Evolutionary conservation across 2,888 invertebrate species (phyloP).

Genomic region (Lagria hirta): DNA sequence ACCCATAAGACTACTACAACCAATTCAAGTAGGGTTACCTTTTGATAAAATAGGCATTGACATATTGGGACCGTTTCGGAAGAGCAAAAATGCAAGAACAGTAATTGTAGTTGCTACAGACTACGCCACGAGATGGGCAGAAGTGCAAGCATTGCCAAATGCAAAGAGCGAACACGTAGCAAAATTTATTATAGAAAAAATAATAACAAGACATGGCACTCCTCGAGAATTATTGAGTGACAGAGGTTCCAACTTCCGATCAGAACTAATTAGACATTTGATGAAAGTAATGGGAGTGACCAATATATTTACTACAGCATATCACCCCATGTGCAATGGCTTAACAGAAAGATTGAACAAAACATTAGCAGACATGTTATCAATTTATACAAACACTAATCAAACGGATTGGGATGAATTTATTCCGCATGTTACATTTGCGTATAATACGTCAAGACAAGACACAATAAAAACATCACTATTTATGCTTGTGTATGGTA

Average conservation of each 20-base stretch:
- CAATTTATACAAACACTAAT: constrained; percentile 25
- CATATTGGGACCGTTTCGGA: no score
- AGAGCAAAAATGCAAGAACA: no score
- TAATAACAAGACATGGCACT: constrained; percentile 23
- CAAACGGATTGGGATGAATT: constrained; percentile 24
- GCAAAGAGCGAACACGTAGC: constrained; percentile 30
- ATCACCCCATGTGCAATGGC: constrained; percentile 26
- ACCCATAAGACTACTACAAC: no score
- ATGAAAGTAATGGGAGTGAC: constrained; percentile 29
- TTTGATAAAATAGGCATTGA: no score
- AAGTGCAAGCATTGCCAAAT: constrained; percentile 27
- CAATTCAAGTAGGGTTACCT: no score
- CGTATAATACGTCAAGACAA: constrained; percentile 33
- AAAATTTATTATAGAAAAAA: constrained; percentile 25
- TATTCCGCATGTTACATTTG: constrained; percentile 30
- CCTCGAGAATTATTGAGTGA: constrained; percentile 24
- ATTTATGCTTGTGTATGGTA: constrained; percentile 30
- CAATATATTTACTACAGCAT: constrained; percentile 25
- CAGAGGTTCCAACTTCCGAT: constrained; percentile 26
- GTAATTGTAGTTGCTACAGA: constrained; percentile 35
- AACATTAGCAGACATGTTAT: constrained; percentile 30
- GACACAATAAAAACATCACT: constrained; percentile 30
- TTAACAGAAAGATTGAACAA: constrained; percentile 34
- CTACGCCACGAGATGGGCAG: constrained; percentile 34
- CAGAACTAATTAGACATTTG: constrained; percentile 31